Evolutionary conservation across 2,797 vertebrate species (phyloP).

Genomic region (Scolopax bukidnonensis): DNA sequence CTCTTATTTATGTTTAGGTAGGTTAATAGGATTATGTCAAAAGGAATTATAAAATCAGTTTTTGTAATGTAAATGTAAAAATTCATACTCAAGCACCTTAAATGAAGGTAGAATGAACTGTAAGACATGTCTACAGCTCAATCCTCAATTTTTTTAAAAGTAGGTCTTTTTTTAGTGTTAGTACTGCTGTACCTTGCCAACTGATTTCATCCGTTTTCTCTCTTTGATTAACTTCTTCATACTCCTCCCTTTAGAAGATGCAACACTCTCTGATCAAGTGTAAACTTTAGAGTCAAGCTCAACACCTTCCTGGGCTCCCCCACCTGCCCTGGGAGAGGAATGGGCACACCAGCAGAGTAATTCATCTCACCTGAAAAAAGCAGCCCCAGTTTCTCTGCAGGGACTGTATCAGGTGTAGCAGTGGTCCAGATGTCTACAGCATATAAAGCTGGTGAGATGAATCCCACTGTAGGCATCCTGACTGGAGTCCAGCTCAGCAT

Average conservation of each 20-base stretch:
- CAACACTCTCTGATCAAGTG: neutral
- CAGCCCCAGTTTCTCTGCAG: neutral
- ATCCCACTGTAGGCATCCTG: neutral
- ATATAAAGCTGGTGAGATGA: neutral
- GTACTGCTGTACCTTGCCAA: neutral
- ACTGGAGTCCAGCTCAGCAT: neutral
- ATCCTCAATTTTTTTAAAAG: neutral
- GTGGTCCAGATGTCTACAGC: neutral
- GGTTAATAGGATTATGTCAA: neutral
- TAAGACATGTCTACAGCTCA: neutral
- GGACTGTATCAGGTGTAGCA: neutral
- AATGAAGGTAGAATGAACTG: neutral
- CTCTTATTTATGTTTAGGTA: neutral
- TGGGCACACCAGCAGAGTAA: fast-evolving
- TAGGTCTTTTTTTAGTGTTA: neutral
- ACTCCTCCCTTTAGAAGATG: neutral
- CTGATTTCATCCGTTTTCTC: neutral
- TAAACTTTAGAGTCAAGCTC: neutral
- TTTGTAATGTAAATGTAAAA: neutral
- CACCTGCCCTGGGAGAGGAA: neutral
- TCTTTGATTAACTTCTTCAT: neutral
- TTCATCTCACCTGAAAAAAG: neutral
- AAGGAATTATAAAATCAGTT: neutral
- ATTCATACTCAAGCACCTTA: neutral
- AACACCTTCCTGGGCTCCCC: neutral